Evolutionary conservation across 30 jellyfish, hydroid and myxozoan species (phyloP).

Genomic region (Turritopsis dohrnii): DNA sequence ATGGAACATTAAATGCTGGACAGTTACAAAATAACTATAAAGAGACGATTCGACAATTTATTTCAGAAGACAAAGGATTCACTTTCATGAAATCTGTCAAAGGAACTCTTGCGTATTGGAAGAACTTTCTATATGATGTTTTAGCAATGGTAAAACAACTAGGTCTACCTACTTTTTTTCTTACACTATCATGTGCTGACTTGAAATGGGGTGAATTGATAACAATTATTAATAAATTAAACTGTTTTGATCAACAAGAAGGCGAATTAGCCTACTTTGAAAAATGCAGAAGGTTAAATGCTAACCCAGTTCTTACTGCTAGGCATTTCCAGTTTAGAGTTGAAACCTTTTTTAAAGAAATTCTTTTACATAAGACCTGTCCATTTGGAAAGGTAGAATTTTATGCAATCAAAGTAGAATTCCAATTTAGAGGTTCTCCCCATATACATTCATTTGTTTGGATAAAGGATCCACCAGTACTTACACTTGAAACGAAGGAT

Average conservation of each 20-base stretch:
- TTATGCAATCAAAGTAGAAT: conserved; percentile 7
- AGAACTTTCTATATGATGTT: conserved; percentile 5
- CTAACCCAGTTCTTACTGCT: conserved; percentile 19
- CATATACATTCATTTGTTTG: conserved; percentile 25
- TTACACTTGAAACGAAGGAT: conserved; percentile 11
- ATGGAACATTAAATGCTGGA: conserved; percentile 5
- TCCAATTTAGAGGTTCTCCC: conserved; percentile 17
- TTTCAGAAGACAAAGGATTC: too few relatives aligned
- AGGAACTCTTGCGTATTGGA: conserved; percentile 21
- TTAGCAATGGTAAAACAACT: conserved; percentile 20
- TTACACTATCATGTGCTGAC: conserved; percentile 12
- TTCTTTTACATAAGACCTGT: background rate
- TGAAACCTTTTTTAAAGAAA: background rate
- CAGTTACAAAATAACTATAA: background rate
- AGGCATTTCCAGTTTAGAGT: conserved; percentile 15
- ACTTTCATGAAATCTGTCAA: conserved; percentile 1
- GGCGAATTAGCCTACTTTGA: background rate
- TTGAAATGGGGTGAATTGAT: conserved; percentile 13
- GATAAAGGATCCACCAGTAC: conserved; percentile 24
- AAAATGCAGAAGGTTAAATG: conserved; percentile 8
- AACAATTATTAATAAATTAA: conserved; percentile 4
- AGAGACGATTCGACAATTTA: background rate
- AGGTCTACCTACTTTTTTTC: conserved; percentile 19
- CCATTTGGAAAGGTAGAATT: background rate
- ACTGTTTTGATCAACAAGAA: background rate